Evolutionary conservation across 2,797 vertebrate genomes (phyloP).

Genomic region (Pseudochromis fuscus): DNA sequence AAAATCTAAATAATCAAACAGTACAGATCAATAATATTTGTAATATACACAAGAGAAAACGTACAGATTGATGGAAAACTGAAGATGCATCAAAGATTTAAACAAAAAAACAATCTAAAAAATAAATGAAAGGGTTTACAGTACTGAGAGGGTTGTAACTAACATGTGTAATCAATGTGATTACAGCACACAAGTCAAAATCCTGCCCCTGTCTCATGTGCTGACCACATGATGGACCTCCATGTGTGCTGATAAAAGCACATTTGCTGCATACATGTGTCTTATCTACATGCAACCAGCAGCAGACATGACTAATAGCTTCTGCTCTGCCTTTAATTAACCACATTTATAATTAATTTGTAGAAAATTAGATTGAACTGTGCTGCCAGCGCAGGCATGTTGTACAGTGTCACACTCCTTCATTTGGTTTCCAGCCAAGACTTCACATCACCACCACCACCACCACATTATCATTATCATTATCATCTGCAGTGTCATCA

Average conservation of each 20-base stretch:
- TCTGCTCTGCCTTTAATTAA: conserved; percentile 69
- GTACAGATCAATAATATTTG: too few species aligned
- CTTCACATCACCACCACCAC: not conserved
- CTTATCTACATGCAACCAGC: conserved; percentile 34
- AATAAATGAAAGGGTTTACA: too few species aligned
- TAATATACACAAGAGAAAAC: too few species aligned
- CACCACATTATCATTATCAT: not conserved
- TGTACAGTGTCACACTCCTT: conserved; percentile 51
- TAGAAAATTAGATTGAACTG: conserved; percentile 67
- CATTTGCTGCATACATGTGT: conserved; percentile 22
- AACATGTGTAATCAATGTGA: conserved; percentile 32
- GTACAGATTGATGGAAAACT: too few species aligned
- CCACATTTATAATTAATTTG: conserved; percentile 68
- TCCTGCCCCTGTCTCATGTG: conserved; percentile 34
- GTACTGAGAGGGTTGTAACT: not conserved
- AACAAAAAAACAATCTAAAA: not conserved
- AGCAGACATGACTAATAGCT: conserved; percentile 58
- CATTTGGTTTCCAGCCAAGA: not conserved
- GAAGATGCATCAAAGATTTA: too few species aligned
- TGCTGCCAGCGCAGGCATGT: conserved; percentile 11
- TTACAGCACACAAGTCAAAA: not conserved
- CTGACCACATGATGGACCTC: conserved; percentile 41
- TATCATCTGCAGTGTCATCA: not conserved
- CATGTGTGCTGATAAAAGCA: conserved; percentile 2
- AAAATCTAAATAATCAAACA: too few species aligned